A percentile compares a stretch with the other conserved stretches of the same genome.
Conservation (phyloP, 2,797 vertebrate genomes). For the Dendrocincla tyrannina region DNA sequence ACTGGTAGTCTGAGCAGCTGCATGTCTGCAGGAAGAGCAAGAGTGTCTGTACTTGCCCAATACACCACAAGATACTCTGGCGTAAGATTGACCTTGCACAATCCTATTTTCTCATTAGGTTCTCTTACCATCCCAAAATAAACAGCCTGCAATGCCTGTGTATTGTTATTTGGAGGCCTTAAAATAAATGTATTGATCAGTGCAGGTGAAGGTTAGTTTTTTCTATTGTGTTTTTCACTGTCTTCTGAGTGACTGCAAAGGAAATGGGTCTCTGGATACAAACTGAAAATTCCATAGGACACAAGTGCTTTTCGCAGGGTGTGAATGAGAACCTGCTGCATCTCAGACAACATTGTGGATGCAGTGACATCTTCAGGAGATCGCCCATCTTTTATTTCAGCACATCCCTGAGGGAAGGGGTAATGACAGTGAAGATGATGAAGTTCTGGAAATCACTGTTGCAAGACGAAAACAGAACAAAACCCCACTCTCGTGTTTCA, state of each 20-base stretch:
- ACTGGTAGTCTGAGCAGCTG: neutral
- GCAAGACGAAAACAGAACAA: neutral
- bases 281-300: neutral
- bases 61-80: neutral
- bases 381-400: neutral
- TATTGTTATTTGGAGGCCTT: neutral
- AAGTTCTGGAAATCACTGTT: neutral
- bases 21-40: neutral
- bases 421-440: neutral
- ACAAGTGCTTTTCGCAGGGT: neutral
- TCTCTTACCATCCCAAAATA: neutral
- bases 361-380: neutral
- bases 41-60: neutral
- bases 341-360: neutral
- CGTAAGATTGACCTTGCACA: neutral
- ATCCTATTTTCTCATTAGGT: neutral
- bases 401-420: neutral
- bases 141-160: neutral
- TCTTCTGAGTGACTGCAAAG: neutral
- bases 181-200: neutral
- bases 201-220: neutral
- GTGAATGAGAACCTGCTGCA: neutral
- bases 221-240: neutral
- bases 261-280: neutral
- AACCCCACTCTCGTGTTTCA: rapidly evolving